phyloP scores from a whole-genome alignment of 2,113 vertebrate species.

The Enhydra lutris region DNA sequence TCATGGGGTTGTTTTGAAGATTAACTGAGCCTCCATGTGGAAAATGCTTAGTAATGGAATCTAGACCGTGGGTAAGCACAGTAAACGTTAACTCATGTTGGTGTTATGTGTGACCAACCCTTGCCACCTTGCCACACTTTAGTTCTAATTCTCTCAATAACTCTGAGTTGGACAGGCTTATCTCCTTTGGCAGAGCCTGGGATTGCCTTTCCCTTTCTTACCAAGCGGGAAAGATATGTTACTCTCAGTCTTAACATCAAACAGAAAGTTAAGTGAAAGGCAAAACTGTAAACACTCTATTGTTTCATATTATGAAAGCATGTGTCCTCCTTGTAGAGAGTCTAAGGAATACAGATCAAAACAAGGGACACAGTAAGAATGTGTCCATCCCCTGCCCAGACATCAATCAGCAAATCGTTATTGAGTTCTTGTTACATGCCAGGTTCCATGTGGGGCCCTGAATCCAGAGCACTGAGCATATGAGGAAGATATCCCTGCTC shows the following conservation, averaged over 20 bases:
- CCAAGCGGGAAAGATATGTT: background rate
- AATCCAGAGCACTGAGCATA: background rate
- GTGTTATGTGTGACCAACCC: background rate
- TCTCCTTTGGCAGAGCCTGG: background rate
- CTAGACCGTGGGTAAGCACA: constrained; percentile 26
- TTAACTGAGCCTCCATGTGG: constrained; percentile 34
- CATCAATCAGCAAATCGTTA: background rate
- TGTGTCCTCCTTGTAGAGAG: background rate
- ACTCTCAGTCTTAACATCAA: background rate
- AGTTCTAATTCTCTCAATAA: background rate
- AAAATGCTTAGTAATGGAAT: constrained; percentile 61
- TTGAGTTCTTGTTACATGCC: background rate
- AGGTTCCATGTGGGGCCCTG: background rate
- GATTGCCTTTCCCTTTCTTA: background rate
- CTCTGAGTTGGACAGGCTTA: background rate
- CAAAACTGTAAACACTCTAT: background rate
- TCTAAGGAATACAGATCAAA: background rate
- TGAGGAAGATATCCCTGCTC: background rate
- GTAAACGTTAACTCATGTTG: background rate
- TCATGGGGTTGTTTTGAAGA: constrained; percentile 36
- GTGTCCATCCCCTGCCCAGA: background rate
- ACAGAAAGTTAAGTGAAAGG: background rate
- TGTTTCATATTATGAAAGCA: background rate
- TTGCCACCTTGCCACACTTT: background rate
- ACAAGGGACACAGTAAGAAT: background rate